Evolutionary conservation across 1,140 invertebrate species (phyloP).

Genomic region (Tetragonula clypearis): DNA sequence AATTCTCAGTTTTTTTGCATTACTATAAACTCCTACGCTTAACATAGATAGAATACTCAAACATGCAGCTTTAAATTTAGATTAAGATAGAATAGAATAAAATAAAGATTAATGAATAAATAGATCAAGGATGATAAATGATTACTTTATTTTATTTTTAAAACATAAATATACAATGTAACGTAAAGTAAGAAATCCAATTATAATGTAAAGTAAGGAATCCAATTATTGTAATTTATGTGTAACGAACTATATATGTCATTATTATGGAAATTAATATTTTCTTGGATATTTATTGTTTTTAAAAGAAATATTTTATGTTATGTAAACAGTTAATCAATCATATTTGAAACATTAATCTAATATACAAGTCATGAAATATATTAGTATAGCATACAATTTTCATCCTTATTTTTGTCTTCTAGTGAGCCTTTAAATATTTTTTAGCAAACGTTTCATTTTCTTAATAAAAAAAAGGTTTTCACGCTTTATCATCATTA

Average conservation of each 20-base stretch:
- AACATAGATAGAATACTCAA: conserved; percentile 27
- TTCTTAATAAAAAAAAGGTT: background rate
- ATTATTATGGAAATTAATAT: background rate
- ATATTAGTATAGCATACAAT: background rate
- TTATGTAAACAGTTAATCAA: background rate
- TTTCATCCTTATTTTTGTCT: background rate
- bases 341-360: background rate
- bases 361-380: background rate
- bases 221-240: conserved; percentile 4
- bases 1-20: conserved; percentile 6
- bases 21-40: conserved; percentile 21
- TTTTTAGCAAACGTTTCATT: background rate
- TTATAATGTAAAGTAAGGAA: background rate
- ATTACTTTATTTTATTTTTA: conserved; percentile 8
- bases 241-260: background rate
- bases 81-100: background rate
- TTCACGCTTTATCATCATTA: background rate
- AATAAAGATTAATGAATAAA: background rate
- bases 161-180: background rate
- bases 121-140: conserved; percentile 13
- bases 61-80: conserved; percentile 28
- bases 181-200: background rate
- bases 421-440: background rate
- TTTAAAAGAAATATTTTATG: background rate
- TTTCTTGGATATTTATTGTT: background rate